Evolutionary conservation across 2,888 invertebrate species (phyloP), one percentile per base, ranked within the genome.

Genomic region (Dysmachus trigonus): DNA sequence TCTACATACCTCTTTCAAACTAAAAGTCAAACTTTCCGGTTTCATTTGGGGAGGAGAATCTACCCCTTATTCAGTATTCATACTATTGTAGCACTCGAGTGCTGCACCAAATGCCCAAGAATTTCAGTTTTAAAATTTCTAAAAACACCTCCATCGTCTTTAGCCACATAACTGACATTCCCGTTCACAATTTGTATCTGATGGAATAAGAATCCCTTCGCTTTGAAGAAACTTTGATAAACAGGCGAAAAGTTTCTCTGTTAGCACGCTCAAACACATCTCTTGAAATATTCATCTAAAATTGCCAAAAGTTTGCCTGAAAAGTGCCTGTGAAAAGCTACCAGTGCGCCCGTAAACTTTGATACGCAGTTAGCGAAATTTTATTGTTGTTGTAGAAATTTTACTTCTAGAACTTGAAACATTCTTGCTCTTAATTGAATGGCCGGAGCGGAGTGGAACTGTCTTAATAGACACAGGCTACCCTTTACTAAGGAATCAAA

Each of bases 171-270:
- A 76, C 76, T 38, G 38, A 38, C 38, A 76, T 33, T 35, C 22
- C 62, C 62, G 62, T 62, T 62, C 33, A 38, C 22, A 76, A 38
- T 33, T 35, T 38, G 18, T 76, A 76, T 76, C 76, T 41, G 35
- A 18, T 13, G 13, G n/a, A 38, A 76, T 76, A 79, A 79, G 51
- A 47, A 27, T 51, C 30, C 33, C 51, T 31, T 62, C 33, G 38
- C 62, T 62, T 62, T 33, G 71, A 31, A 71, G 62, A 62, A 82
- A 82, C 53, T 71, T 82, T 82, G 82, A 82, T 82, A 71, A 82
- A 82, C 82, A 53, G 71, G 33, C 62, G 38, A 82, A 82, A 82
- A 82, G 82, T 82, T 82, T 77, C 33, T 62, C 82, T 82, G 82
- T 38, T 82, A 62, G 62, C 62, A 35, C 82, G 53, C 76, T 81